phyloP scores from a whole-genome alignment of 2,888 invertebrate genomes.

The Zaprionus obscuricornis region DNA sequence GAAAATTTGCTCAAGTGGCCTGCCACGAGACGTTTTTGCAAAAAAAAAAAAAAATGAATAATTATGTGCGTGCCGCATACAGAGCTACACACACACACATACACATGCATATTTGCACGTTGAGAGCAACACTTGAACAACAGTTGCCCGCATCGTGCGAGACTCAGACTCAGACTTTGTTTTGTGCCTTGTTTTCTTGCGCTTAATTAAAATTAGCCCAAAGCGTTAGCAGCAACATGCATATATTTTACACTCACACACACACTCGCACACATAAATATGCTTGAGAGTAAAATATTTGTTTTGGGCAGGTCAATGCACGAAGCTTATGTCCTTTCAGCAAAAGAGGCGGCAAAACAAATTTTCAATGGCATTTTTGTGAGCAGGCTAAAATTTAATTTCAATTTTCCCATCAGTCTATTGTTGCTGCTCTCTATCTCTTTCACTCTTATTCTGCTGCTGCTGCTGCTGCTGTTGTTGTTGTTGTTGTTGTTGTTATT shows the following conservation, averaged over 20 bases:
- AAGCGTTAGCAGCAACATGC: conserved; percentile 18
- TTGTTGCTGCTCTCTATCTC: no score
- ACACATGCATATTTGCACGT: background rate
- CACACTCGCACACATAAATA: background rate
- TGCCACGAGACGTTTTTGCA: conserved; percentile 43
- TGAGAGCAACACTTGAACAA: no score
- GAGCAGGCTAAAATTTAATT: conserved; percentile 58
- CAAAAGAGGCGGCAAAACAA: conserved; percentile 9
- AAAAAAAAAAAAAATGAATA: conserved; percentile 57
- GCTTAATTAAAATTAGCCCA: conserved; percentile 58
- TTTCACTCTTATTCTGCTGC: no score
- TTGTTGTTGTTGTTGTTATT: conserved; percentile 2
- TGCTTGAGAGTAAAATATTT: no score
- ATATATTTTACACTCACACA: background rate
- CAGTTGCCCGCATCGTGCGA: background rate
- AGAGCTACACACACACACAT: background rate
- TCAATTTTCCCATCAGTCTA: conserved; percentile 62
- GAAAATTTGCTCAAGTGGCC: conserved; percentile 61
- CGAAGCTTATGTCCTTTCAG: conserved; percentile 49
- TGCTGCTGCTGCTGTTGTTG: conserved; percentile 29
- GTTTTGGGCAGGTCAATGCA: conserved; percentile 41
- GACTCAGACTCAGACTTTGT: conserved; percentile 20
- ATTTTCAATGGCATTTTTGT: conserved; percentile 56
- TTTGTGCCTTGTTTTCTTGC: conserved; percentile 26
- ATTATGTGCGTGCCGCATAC: conserved; percentile 51